Evolutionary conservation across 2,888 invertebrate species (phyloP).

Genomic region (Carcina quercana): DNA sequence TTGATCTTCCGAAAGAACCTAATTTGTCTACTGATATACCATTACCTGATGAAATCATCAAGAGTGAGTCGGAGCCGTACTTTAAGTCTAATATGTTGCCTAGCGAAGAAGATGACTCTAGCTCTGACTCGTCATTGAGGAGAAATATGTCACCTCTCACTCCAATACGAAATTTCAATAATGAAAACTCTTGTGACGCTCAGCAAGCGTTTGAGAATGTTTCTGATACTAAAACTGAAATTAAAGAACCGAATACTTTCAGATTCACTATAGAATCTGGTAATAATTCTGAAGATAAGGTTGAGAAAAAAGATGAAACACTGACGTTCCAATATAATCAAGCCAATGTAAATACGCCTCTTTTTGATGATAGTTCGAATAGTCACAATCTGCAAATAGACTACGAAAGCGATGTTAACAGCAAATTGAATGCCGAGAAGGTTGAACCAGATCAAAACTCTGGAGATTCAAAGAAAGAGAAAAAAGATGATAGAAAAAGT

Average conservation of each 20-base stretch:
- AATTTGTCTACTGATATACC: constrained; percentile 33
- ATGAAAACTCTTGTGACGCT: constrained; percentile 65
- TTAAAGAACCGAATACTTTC: constrained; percentile 51
- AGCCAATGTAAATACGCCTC: constrained; percentile 53
- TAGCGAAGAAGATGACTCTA: constrained; percentile 56
- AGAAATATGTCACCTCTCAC: constrained; percentile 67
- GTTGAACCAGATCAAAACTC: constrained; percentile 44
- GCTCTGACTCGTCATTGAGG: constrained; percentile 55
- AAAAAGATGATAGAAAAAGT: constrained; percentile 49
- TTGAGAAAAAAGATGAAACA: constrained; percentile 43
- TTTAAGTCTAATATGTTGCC: constrained; percentile 44
- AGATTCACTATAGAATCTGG: constrained; percentile 54
- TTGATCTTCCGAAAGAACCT: constrained; percentile 45
- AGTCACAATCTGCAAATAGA: constrained; percentile 60
- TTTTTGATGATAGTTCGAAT: constrained; percentile 64
- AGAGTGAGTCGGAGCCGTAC: constrained; percentile 34
- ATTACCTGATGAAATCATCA: constrained; percentile 39
- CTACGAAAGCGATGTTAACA: constrained; percentile 65
- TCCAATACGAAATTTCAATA: constrained; percentile 61
- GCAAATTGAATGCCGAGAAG: constrained; percentile 50
- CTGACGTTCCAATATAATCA: constrained; percentile 54
- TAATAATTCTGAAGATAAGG: constrained; percentile 35
- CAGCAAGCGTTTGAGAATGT: constrained; percentile 63
- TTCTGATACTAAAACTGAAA: constrained; percentile 37
- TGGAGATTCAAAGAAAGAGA: constrained; percentile 47